Conservation (phyloP, 2,888 invertebrate genomes). For the Tortrix viridana region DNA sequence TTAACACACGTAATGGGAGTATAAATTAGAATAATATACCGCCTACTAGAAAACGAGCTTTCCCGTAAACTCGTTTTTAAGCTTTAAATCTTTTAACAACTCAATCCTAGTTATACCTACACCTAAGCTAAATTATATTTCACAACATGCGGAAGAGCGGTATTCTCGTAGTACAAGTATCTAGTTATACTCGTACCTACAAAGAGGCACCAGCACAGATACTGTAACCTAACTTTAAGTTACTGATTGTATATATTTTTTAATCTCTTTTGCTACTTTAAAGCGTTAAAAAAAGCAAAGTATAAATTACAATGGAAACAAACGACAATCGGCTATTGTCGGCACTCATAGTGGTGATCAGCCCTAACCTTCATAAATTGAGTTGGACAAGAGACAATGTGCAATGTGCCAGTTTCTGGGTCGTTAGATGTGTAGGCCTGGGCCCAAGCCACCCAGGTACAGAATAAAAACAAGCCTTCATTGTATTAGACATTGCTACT, state of each 20-base stretch:
- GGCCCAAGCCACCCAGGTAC: slow-evolving; percentile 44
- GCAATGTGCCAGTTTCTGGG: slow-evolving; percentile 57
- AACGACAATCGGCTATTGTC: slow-evolving; percentile 8
- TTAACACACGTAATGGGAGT: slow-evolving; percentile 25
- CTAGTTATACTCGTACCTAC: too few species aligned
- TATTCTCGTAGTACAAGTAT: too few species aligned
- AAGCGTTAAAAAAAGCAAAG: not conserved
- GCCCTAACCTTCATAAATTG: slow-evolving; percentile 42
- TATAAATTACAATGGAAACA: slow-evolving; percentile 1
- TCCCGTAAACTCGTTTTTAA: slow-evolving; percentile 1
- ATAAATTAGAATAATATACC: slow-evolving; percentile 32
- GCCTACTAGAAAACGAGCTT: slow-evolving; percentile 15
- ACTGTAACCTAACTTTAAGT: too few species aligned
- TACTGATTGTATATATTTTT: too few species aligned
- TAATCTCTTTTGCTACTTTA: too few species aligned
- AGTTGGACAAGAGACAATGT: slow-evolving; percentile 48
- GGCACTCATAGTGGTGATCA: slow-evolving; percentile 36
- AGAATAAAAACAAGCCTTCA: slow-evolving; percentile 48
- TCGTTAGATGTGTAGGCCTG: slow-evolving; percentile 51
- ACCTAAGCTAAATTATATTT: too few species aligned
- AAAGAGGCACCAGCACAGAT: too few species aligned
- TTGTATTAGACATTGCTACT: slow-evolving; percentile 61
- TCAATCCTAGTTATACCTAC: too few species aligned
- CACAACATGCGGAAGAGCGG: too few species aligned
- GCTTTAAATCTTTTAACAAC: not conserved